A percentile compares a stretch with the other conserved stretches of the same genome.
Conservation (phyloP, 2,797 vertebrate species). For the Rostrhamus sociabilis region DNA sequence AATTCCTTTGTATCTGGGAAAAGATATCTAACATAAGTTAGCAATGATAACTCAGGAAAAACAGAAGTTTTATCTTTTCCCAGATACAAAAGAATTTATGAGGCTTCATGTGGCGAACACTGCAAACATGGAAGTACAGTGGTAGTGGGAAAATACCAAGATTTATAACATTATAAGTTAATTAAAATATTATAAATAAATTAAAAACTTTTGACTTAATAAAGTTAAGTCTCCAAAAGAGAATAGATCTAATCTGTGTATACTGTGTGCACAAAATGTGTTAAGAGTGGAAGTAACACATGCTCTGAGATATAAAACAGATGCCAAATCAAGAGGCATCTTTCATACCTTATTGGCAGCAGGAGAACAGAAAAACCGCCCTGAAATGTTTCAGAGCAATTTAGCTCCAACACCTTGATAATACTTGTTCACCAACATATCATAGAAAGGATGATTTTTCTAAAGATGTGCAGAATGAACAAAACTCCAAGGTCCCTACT, state of each 20-base stretch:
- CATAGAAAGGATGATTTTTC: background rate
- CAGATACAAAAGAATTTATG: background rate
- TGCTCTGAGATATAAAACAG: background rate
- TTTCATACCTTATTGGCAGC: background rate
- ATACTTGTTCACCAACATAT: background rate
- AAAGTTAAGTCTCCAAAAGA: background rate
- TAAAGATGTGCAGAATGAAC: background rate
- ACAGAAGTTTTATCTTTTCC: background rate
- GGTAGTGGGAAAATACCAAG: background rate
- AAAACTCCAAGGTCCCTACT: background rate
- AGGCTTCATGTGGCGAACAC: background rate
- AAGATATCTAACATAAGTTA: background rate
- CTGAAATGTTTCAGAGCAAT: background rate
- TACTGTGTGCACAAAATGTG: background rate
- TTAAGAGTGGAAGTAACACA: background rate
- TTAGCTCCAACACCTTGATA: background rate
- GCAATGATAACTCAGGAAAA: background rate
- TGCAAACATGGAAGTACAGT: accelerated
- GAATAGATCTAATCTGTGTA: background rate
- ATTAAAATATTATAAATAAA: background rate
- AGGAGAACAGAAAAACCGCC: background rate
- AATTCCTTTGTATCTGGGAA: background rate
- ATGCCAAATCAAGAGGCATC: background rate
- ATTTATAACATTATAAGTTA: background rate
- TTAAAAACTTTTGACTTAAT: background rate